Conservation (phyloP, 2,113 vertebrate species). For the Podarcis cretensis region DNA sequence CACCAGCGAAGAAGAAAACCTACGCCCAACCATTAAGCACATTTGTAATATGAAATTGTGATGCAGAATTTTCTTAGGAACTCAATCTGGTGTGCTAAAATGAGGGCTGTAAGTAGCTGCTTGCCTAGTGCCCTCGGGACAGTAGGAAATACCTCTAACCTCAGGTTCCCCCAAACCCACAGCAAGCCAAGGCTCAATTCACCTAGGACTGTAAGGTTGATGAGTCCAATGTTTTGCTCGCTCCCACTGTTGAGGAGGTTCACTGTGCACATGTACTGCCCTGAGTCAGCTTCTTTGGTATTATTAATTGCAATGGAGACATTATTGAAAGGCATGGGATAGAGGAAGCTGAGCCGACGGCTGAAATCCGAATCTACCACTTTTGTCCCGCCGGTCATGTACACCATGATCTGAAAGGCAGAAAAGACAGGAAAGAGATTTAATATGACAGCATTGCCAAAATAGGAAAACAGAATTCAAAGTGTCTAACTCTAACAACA, state of each 20-base stretch:
- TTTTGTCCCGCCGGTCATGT: constrained; percentile 71
- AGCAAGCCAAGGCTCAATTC: constrained; percentile 22
- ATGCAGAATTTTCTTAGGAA: too few species aligned
- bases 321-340: constrained; percentile 78
- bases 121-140: background rate
- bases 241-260: constrained; percentile 70
- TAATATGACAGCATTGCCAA: too few species aligned
- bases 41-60: background rate
- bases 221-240: constrained; percentile 52
- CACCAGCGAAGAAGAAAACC: background rate
- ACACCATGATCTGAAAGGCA: constrained; percentile 80
- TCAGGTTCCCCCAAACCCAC: background rate
- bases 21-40: too few species aligned
- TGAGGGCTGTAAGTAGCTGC: background rate
- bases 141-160: background rate
- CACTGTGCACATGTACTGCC: constrained; percentile 85
- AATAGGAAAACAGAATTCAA: background rate
- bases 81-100: background rate
- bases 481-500: too few species aligned
- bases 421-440: background rate
- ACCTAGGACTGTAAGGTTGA: constrained; percentile 87
- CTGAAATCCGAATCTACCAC: constrained; percentile 72
- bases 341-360: constrained; percentile 79
- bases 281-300: constrained; percentile 85
- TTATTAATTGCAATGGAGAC: constrained; percentile 87